phyloP scores from a whole-genome alignment of 2,888 invertebrate genomes.

The Cryptus viduatorius region DNA sequence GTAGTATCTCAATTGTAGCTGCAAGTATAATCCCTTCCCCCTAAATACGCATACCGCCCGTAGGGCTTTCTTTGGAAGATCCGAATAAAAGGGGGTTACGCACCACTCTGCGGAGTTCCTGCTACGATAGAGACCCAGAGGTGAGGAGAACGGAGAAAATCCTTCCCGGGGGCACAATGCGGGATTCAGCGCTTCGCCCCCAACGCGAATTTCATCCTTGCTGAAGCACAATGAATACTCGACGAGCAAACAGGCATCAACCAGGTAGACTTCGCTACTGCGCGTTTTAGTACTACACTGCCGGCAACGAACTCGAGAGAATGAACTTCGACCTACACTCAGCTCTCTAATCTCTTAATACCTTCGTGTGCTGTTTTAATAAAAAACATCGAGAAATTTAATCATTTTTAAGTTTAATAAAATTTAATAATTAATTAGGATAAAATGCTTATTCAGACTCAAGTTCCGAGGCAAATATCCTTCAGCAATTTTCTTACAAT shows the following conservation, averaged over 20 bases:
- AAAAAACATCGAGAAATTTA: not conserved
- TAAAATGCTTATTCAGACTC: not conserved
- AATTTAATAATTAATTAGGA: not conserved
- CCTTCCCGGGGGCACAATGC: slow-evolving; percentile 61
- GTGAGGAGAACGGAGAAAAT: slow-evolving; percentile 65
- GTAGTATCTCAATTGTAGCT: slow-evolving; percentile 63
- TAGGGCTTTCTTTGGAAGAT: slow-evolving; percentile 52
- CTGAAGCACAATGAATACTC: slow-evolving; percentile 50
- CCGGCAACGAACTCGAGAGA: not conserved
- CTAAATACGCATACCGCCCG: slow-evolving; percentile 53
- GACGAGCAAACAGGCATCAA: slow-evolving; percentile 58
- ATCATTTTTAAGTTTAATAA: not conserved
- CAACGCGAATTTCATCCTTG: slow-evolving; percentile 41
- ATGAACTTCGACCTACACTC: not conserved
- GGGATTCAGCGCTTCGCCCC: slow-evolving; percentile 35
- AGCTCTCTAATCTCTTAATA: not conserved
- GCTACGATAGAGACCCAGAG: slow-evolving; percentile 20
- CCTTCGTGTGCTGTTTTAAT: not conserved
- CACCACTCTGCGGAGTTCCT: slow-evolving; percentile 31
- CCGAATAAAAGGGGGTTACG: slow-evolving; percentile 64
- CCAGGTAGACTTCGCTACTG: slow-evolving; percentile 43
- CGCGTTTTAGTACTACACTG: slow-evolving; percentile 4
- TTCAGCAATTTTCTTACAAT: too few relatives aligned
- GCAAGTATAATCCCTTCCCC: slow-evolving; percentile 56
- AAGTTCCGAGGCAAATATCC: not conserved